Percentiles rank a stretch among this genome's conserved stretches.
phyloP scores from a whole-genome alignment of 2,888 invertebrate species.

The Hoplodrina blanda region DNA sequence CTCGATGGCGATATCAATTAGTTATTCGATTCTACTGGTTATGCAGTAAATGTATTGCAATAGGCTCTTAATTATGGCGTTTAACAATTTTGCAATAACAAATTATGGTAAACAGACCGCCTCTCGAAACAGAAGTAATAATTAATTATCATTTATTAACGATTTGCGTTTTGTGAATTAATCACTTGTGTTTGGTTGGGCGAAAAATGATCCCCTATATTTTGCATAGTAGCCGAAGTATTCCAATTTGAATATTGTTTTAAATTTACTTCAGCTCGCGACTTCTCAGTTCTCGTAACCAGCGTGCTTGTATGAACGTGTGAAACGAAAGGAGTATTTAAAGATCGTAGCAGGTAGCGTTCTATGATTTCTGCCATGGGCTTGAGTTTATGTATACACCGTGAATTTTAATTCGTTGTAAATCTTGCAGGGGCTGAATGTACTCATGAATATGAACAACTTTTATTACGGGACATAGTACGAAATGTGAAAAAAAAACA shows the following conservation, averaged over 20 bases:
- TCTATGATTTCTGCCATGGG: no score
- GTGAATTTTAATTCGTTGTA: no score
- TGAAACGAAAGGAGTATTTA: no score
- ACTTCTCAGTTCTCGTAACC: no score
- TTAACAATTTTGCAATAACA: constrained; percentile 37
- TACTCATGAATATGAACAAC: no score
- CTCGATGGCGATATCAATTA: constrained; percentile 42
- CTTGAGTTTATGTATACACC: no score
- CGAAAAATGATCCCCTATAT: neutral
- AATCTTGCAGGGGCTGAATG: no score
- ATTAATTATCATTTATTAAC: constrained; percentile 30
- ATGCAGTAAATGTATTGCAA: constrained; percentile 33
- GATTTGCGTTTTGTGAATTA: constrained; percentile 1
- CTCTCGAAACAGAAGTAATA: constrained; percentile 18
- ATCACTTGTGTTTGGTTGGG: neutral
- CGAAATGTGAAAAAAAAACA: no score
- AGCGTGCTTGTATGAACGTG: no score
- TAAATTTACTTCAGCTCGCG: constrained; percentile 7
- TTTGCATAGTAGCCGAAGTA: no score
- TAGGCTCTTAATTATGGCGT: constrained; percentile 30
- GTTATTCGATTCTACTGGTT: constrained; percentile 36
- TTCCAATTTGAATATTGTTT: constrained; percentile 14
- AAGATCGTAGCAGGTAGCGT: no score
- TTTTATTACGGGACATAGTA: no score
- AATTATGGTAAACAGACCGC: constrained; percentile 17